Conservation (phyloP, 2,113 vertebrate genomes). For the Oreotrochilus melanogaster region DNA sequence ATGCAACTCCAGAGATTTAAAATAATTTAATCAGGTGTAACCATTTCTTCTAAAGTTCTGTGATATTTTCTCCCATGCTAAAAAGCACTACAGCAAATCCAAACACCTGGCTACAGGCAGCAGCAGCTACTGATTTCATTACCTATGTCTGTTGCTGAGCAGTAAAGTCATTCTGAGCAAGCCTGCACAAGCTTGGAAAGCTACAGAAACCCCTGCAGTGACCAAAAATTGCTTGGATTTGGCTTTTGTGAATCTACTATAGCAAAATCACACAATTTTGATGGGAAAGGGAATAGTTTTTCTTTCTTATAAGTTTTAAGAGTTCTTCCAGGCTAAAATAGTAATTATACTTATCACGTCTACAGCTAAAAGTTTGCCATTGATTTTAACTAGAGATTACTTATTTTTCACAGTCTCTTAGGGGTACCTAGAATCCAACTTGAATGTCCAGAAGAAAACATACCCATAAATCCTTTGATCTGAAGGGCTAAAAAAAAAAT, state of each 20-base stretch:
- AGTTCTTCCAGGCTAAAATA: not conserved
- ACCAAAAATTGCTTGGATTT: not conserved
- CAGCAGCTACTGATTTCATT: constrained; percentile 59
- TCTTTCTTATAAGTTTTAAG: not conserved
- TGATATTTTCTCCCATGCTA: constrained; percentile 36
- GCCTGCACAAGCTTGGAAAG: not conserved
- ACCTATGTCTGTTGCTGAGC: constrained; percentile 11
- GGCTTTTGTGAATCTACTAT: not conserved
- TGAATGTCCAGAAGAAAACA: not conserved
- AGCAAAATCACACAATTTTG: not conserved
- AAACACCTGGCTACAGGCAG: constrained; percentile 51
- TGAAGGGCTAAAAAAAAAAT: not conserved
- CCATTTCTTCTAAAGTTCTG: constrained; percentile 68
- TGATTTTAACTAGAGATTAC: not conserved
- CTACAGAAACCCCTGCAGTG: constrained; percentile 35
- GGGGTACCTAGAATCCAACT: not conserved
- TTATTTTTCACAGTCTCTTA: not conserved
- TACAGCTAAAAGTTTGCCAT: not conserved
- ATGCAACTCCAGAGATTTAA: constrained; percentile 71
- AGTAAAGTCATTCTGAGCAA: constrained; percentile 24
- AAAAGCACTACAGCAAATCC: constrained; percentile 58
- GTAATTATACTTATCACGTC: not conserved
- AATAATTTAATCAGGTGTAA: constrained; percentile 78
- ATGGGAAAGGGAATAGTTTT: not conserved
- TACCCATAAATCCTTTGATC: not conserved